Percentiles rank a stretch among this genome's conserved stretches.
These are phyloP conservation scores for Drosophila subobscura DNA, from an alignment of 1,140 invertebrate species.

Conservation along the genomic window DNA sequence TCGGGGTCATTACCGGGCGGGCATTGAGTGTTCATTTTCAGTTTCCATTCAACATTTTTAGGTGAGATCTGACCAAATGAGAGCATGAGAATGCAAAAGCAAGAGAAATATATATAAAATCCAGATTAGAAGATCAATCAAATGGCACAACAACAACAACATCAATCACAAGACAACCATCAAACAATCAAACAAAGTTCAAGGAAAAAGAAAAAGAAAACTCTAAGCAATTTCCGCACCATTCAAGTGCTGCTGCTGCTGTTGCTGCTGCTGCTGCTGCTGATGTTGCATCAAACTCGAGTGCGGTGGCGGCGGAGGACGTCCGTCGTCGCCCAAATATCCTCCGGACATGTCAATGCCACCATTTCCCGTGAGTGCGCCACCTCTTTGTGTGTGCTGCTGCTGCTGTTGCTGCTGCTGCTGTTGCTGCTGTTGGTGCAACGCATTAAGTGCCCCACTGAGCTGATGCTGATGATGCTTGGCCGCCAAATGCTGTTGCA, in stretches of 20 bases:
- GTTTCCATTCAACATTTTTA: no score
- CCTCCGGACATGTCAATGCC: slow-evolving; percentile 67
- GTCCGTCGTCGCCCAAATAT: slow-evolving; percentile 85
- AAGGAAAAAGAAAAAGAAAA: slow-evolving; percentile 35
- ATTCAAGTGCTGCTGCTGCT: slow-evolving; percentile 85
- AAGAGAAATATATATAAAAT: no score
- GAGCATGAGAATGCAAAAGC: no score
- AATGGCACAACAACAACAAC: slow-evolving; percentile 15
- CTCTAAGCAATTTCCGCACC: slow-evolving; percentile 84
- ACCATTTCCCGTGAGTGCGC: slow-evolving; percentile 63
- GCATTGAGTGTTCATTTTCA: neutral
- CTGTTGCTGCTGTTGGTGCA: slow-evolving; percentile 64
- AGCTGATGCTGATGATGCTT: slow-evolving; percentile 79
- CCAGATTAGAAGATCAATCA: neutral
- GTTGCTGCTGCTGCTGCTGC: slow-evolving; percentile 83
- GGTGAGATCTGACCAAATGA: no score
- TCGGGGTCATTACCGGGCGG: no score
- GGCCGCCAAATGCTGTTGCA: slow-evolving; percentile 65
- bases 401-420: slow-evolving; percentile 52
- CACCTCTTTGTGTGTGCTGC: slow-evolving; percentile 45
- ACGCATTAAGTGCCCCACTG: slow-evolving; percentile 65
- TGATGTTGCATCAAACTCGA: slow-evolving; percentile 91
- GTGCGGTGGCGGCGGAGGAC: slow-evolving; percentile 87
- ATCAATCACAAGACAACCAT: slow-evolving; percentile 45
- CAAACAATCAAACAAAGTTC: slow-evolving; percentile 23